A percentile compares a stretch with the other conserved stretches of the same genome.
phyloP scores from a whole-genome alignment of 2,797 vertebrate species.

The Streptopelia turtur region DNA sequence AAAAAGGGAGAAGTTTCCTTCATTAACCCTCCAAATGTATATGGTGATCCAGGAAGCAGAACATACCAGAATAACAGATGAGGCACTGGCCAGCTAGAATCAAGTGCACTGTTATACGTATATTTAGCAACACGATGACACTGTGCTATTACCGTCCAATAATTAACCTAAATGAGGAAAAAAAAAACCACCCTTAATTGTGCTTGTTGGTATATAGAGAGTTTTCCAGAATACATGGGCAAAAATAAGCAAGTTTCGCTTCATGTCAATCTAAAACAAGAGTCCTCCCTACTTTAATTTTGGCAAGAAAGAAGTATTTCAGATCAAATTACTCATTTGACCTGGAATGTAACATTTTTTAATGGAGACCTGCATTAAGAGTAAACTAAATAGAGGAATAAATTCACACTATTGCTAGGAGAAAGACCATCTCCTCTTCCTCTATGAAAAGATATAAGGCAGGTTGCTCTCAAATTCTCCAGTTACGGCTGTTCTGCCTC shows the following conservation, averaged over 20 bases:
- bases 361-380: background rate
- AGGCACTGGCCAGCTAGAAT: background rate
- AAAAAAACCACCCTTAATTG: accelerated
- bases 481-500: background rate
- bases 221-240: background rate
- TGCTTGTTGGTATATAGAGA: background rate
- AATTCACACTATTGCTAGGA: background rate
- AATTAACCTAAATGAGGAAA: background rate
- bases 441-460: background rate
- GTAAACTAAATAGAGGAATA: background rate
- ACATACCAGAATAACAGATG: background rate
- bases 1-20: background rate
- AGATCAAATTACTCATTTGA: background rate
- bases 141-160: background rate
- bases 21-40: background rate
- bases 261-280: background rate
- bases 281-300: background rate
- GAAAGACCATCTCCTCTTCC: background rate
- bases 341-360: background rate
- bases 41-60: background rate
- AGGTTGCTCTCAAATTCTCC: background rate
- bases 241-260: background rate
- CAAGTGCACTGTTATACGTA: background rate
- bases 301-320: background rate
- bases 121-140: background rate